Evolutionary conservation across 2,113 vertebrate genomes (phyloP).

Genomic region (Bubalus kerabau): DNA sequence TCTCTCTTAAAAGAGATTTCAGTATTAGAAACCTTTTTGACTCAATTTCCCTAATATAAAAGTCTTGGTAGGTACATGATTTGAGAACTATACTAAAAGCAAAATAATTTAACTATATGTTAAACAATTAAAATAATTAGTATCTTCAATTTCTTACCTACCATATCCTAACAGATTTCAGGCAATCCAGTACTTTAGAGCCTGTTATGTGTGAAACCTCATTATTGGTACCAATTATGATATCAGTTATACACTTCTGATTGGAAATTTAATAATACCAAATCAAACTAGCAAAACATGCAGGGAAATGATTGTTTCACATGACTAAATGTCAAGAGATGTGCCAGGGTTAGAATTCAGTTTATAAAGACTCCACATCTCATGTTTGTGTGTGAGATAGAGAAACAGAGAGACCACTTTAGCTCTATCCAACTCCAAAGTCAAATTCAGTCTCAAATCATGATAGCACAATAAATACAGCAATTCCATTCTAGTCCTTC

Average conservation of each 20-base stretch:
- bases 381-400: not conserved
- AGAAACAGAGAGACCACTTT: too few relatives aligned
- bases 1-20: not conserved
- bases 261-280: not conserved
- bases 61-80: not conserved
- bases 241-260: not conserved
- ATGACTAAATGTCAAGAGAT: not conserved
- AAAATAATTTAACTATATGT: not conserved
- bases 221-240: not conserved
- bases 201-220: not conserved
- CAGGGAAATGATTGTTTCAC: not conserved
- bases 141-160: not conserved
- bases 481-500: not conserved
- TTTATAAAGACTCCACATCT: not conserved
- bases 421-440: not conserved
- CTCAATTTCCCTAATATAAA: too few relatives aligned
- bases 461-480: not conserved
- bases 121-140: not conserved
- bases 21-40: not conserved
- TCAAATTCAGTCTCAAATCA: not conserved
- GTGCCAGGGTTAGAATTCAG: not conserved
- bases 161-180: not conserved
- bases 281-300: not conserved
- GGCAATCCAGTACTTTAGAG: not conserved
- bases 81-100: not conserved